Percentiles rank a stretch among this genome's conserved stretches.
Conservation (phyloP, 2,888 invertebrate species). For the Dastarcus helophoroides region DNA sequence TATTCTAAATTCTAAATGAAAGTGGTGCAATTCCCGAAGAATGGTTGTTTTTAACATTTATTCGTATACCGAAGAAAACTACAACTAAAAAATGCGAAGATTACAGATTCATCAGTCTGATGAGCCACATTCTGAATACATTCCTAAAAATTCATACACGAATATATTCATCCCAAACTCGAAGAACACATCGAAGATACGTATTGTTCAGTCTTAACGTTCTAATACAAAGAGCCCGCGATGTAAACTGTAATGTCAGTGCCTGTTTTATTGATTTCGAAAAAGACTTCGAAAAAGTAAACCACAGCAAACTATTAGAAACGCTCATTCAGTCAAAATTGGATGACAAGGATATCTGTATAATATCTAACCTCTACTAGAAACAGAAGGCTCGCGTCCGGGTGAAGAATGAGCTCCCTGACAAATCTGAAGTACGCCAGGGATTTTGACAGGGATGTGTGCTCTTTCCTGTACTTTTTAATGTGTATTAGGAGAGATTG, state of each 20-base stretch:
- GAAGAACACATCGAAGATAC: not conserved
- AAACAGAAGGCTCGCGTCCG: constrained; percentile 4
- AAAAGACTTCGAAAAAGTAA: constrained; percentile 2
- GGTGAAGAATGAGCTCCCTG: constrained; percentile 3
- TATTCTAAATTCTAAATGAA: not conserved
- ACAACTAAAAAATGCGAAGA: constrained; percentile 2
- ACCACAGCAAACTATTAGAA: constrained; percentile 3
- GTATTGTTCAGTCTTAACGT: constrained; percentile 3
- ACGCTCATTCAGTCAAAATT: constrained; percentile 2
- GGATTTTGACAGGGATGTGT: too few relatives aligned
- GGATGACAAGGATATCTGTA: constrained; percentile 3
- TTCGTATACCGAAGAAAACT: constrained; percentile 1
- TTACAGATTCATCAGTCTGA: constrained; percentile 3
- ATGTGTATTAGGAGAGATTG: not conserved
- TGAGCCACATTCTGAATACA: constrained; percentile 2
- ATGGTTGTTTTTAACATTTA: constrained; percentile 2
- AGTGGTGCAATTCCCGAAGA: constrained; percentile 3
- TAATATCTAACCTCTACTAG: constrained; percentile 4
- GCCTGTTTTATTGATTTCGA: constrained; percentile 5
- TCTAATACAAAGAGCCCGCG: constrained; percentile 5
- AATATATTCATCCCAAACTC: not conserved
- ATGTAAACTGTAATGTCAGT: constrained; percentile 4
- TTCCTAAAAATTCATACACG: constrained; percentile 2
- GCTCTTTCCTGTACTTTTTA: not conserved
- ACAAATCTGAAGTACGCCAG: constrained; percentile 3